Percentiles rank a stretch among this genome's conserved stretches.
phyloP scores from a whole-genome alignment of 2,888 invertebrate genomes.

The Megalurothrips usitatus region DNA sequence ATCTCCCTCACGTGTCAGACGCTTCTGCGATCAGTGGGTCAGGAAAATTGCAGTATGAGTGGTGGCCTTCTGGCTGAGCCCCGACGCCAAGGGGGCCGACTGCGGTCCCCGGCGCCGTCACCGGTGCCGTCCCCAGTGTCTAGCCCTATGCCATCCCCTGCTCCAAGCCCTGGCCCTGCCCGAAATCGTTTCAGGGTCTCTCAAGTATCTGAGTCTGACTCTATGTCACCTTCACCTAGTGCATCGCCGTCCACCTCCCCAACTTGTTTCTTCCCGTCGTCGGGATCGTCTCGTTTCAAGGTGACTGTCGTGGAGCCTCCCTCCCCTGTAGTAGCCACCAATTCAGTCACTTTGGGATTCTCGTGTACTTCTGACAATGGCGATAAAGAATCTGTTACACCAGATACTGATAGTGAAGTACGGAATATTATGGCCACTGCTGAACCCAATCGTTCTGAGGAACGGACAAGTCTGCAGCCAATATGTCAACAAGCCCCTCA shows the following conservation, averaged over 20 bases:
- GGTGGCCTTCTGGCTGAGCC: conserved; percentile 44
- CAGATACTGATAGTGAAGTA: not conserved
- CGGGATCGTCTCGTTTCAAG: conserved; percentile 43
- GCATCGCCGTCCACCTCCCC: conserved; percentile 47
- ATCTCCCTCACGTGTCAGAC: conserved; percentile 69
- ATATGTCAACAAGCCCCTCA: not conserved
- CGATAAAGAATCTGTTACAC: not conserved
- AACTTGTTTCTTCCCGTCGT: conserved; percentile 53
- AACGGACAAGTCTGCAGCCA: not conserved
- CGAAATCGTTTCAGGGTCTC: conserved; percentile 49
- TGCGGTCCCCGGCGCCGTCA: conserved; percentile 63
- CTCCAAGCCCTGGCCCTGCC: conserved; percentile 38
- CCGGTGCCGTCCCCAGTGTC: conserved; percentile 62
- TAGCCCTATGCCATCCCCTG: conserved; percentile 57
- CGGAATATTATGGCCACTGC: not conserved
- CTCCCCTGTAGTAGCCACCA: conserved; percentile 38
- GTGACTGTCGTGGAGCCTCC: conserved; percentile 45
- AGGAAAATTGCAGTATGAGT: conserved; percentile 39
- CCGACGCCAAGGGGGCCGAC: conserved; percentile 50
- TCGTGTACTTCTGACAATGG: not conserved
- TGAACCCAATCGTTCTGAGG: not conserved
- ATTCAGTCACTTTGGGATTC: conserved; percentile 47
- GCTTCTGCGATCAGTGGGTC: conserved; percentile 41
- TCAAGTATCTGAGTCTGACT: conserved; percentile 47
- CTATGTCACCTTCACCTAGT: conserved; percentile 44